Conservation (phyloP, 2,888 invertebrate species). For the Pandemis corylana region DNA sequence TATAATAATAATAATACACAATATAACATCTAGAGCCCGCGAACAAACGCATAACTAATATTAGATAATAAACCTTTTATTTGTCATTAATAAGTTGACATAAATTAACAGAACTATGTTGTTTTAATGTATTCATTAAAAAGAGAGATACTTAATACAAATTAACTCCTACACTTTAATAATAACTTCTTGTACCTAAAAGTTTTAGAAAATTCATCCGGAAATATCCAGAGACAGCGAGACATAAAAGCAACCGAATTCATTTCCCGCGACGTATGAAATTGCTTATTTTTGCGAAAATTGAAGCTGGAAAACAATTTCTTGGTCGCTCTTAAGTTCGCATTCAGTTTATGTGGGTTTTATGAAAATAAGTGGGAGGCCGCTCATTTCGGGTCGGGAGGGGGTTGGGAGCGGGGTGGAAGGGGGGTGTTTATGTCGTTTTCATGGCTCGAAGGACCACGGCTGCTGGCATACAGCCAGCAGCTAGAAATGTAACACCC, state of each 20-base stretch:
- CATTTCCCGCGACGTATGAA: constrained; percentile 48
- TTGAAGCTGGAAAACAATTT: constrained; percentile 66
- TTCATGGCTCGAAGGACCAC: constrained; percentile 70
- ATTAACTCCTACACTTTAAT: background rate
- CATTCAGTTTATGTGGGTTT: constrained; percentile 76
- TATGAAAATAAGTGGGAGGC: constrained; percentile 83
- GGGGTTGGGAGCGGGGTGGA: constrained; percentile 48
- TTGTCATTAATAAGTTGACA: too few species aligned
- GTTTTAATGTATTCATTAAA: background rate
- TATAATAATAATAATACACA: too few species aligned
- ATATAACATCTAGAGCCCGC: too few species aligned
- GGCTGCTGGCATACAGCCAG: constrained; percentile 75
- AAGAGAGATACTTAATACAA: background rate
- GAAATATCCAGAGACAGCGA: constrained; percentile 1
- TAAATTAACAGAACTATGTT: too few species aligned
- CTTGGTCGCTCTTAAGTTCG: constrained; percentile 67
- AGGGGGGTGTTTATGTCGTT: constrained; percentile 75
- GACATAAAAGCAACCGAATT: constrained; percentile 16
- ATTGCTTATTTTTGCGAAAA: constrained; percentile 53
- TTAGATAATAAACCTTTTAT: too few species aligned
- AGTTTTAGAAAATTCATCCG: background rate
- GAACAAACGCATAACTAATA: too few species aligned
- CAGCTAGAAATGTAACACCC: constrained; percentile 63
- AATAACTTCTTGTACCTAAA: background rate
- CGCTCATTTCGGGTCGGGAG: constrained; percentile 78